Percentiles rank a stretch among this genome's conserved stretches.
Conservation (phyloP, 1,140 invertebrate genomes). For the Mycetomoellerius zeteki region DNA sequence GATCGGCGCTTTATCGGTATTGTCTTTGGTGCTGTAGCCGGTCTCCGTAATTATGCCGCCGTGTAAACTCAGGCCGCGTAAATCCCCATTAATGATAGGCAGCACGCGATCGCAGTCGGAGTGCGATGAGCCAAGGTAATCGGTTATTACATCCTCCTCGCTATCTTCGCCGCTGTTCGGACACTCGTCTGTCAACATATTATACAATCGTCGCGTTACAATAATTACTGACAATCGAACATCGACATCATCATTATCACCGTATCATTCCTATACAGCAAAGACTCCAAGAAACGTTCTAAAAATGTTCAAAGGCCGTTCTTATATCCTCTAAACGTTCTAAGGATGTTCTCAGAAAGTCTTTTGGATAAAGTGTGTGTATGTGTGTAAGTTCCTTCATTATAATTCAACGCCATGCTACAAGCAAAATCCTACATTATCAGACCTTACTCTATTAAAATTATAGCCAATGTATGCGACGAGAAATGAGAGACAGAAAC, state of each 20-base stretch:
- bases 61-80: conserved; percentile 80
- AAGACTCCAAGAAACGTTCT: no score
- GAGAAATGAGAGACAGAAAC: background rate
- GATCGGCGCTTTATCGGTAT: conserved; percentile 75
- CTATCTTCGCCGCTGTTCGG: conserved; percentile 89
- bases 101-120: conserved; percentile 80
- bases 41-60: conserved; percentile 77
- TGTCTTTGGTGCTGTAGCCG: conserved; percentile 85
- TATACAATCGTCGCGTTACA: background rate
- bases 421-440: background rate
- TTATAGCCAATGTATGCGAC: background rate
- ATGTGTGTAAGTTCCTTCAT: background rate
- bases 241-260: background rate
- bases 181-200: conserved; percentile 87
- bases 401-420: background rate
- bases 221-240: background rate
- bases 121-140: conserved; percentile 86
- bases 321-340: no score
- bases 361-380: no score
- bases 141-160: conserved; percentile 91
- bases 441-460: background rate
- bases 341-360: no score
- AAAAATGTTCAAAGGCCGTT: no score
- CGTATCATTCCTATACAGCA: no score
- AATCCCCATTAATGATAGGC: conserved; percentile 78